These are phyloP conservation scores for Thalassarche chlororhynchos DNA, from an alignment of 2,113 vertebrate genomes.

Conservation along the genomic window DNA sequence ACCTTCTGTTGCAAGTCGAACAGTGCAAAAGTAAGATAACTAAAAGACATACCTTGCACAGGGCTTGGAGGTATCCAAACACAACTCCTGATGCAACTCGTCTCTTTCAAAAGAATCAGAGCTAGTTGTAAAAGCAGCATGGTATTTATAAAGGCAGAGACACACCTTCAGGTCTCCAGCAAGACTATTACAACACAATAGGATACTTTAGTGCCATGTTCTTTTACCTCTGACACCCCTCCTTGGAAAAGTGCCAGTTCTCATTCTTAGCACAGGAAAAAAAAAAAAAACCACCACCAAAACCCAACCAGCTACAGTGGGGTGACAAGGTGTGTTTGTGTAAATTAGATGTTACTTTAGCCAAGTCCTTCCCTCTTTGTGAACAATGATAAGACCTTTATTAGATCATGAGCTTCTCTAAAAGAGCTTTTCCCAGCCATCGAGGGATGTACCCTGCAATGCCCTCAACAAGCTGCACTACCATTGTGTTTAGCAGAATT, in stretches of 20 bases:
- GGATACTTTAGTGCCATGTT: not conserved
- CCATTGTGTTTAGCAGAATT: not conserved
- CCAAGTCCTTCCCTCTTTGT: not conserved
- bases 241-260: constrained; percentile 46
- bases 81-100: not conserved
- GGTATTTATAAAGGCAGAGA: constrained; percentile 72
- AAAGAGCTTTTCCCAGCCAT: not conserved
- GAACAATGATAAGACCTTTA: not conserved
- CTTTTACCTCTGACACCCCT: constrained; percentile 47
- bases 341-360: not conserved
- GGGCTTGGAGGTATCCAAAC: not conserved
- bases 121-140: not conserved
- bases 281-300: not conserved
- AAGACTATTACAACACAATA: constrained; percentile 57
- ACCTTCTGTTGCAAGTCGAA: not conserved
- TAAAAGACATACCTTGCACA: constrained; percentile 26
- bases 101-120: not conserved
- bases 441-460: not conserved
- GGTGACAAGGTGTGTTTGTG: not conserved
- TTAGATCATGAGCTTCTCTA: not conserved
- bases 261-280: not conserved
- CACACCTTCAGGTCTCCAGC: constrained; percentile 76
- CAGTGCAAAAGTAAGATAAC: not conserved
- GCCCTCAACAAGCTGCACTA: not conserved
- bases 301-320: not conserved